Base-by-base conservation (phyloP, 2,888 invertebrate species). In the Andrena hattorfiana region DNA sequence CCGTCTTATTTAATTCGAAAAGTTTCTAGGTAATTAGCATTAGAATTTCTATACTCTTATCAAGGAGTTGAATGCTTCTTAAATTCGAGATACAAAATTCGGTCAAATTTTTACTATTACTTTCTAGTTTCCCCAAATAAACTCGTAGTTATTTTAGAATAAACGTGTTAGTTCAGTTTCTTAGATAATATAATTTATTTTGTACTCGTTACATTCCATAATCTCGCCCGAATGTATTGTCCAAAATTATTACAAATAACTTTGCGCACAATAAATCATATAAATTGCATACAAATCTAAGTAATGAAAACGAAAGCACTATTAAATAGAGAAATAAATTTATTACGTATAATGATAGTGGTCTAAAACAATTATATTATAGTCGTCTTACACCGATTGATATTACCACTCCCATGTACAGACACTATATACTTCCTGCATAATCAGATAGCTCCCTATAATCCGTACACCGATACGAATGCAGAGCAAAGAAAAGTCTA, bases 311-410 rank as follows among this genome's bases (percentile, higher is more conserved):
- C 54, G 35, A 63, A 72, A 69, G 28, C n/a, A 42, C 64, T 62
- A 66, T 77, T 81, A 78, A 84, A 75, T 60, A 70, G 59, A 82
- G 63, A 81, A 74, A 77, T 63, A 83, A 75, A 76, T 81, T 75
- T 74, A 83, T 73, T 63, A 78, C 35, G 68, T 63, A 28, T 62
- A 77, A 66, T 83, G 69, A 77, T 51, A 82, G 49, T 74, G 68
- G 67, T 75, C 66, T 83, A 78, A 71, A 83, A 75, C 67, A 74
- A 78, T 83, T 77, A 70, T 59, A 32, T 77, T 78, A 83, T 59
- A 83, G 72, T 78, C 71, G 54, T 35, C 32, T 77, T 81, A 76
- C 48, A 64, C n/a, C 56, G 69, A 78, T 77, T 68, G 63, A 71
- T 67, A 71, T 71, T 78, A 78, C 83, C 78, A 77, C 13, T 71